Percentiles rank a stretch among this genome's conserved stretches.
These are phyloP conservation scores for Oreocharis arfaki DNA, from an alignment of 2,113 vertebrate genomes.

Conservation along the genomic window DNA sequence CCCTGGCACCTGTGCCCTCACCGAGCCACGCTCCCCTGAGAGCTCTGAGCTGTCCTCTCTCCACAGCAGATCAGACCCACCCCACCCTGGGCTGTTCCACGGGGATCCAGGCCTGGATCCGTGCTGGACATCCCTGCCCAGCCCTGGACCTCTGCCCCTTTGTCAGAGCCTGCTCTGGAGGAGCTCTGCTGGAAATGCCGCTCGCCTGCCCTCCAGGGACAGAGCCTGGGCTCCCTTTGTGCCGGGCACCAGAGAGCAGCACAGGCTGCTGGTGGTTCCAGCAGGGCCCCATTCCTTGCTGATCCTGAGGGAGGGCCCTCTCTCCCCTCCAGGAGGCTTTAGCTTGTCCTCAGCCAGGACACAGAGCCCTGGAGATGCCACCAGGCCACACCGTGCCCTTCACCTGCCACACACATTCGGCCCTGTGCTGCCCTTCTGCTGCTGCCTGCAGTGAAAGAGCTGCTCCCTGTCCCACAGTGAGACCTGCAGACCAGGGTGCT, in stretches of 20 bases:
- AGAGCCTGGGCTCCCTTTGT: background rate
- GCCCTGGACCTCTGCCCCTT: background rate
- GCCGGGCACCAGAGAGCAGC: background rate
- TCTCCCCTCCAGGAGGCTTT: background rate
- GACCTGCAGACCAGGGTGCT: background rate
- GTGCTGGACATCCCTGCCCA: background rate
- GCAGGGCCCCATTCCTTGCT: background rate
- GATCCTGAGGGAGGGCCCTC: background rate
- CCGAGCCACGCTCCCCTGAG: background rate
- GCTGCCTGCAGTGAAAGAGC: background rate
- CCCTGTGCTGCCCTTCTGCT: background rate
- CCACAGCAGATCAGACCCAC: background rate
- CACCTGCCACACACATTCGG: fast-evolving
- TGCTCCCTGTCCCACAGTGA: background rate
- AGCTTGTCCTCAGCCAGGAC: background rate
- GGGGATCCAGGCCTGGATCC: background rate
- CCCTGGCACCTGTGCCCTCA: background rate
- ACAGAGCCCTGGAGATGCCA: background rate
- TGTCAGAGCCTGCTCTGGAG: background rate
- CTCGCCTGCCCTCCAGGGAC: background rate
- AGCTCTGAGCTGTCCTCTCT: background rate
- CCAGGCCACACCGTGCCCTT: background rate
- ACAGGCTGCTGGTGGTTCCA: background rate
- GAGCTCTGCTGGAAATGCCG: background rate
- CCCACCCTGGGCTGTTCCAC: background rate